Conservation (phyloP, 53 echinoderm and acorn worm genomes). For the Echinometra lucunter region DNA sequence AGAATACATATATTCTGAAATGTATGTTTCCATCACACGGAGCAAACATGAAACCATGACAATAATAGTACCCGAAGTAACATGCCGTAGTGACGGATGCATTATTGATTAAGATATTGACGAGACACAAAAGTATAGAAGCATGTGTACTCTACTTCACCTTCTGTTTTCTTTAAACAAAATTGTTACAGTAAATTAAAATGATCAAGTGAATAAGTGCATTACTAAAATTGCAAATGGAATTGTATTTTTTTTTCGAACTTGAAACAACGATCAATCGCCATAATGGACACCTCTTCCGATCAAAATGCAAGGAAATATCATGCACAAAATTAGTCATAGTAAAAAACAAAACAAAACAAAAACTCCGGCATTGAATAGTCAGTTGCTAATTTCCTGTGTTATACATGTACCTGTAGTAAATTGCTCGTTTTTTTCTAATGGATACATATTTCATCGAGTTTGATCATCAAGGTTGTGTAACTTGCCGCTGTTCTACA, state of each 20-base stretch:
- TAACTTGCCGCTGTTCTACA: background rate
- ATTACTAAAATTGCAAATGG: background rate
- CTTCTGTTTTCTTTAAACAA: background rate
- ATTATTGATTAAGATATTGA: too few species aligned
- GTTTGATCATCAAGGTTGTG: conserved; percentile 9
- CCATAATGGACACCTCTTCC: background rate
- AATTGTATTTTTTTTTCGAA: background rate
- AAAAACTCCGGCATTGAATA: background rate
- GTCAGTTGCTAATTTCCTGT: background rate
- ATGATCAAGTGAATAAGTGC: background rate
- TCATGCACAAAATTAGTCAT: background rate
- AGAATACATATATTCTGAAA: too few species aligned
- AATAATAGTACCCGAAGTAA: too few species aligned
- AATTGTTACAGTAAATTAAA: background rate
- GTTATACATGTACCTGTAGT: background rate
- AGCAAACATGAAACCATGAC: too few species aligned
- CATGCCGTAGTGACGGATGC: too few species aligned
- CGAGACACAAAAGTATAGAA: too few species aligned
- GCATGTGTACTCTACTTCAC: too few species aligned
- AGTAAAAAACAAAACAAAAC: too few species aligned
- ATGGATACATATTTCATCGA: conserved; percentile 19
- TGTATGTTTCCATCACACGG: too few species aligned
- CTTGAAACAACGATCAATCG: background rate
- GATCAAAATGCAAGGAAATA: background rate
- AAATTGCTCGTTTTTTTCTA: background rate